Evolutionary conservation across 2,888 invertebrate species (phyloP), one percentile per base, ranked within the genome.

Genomic region (Pseudococcus longispinus): DNA sequence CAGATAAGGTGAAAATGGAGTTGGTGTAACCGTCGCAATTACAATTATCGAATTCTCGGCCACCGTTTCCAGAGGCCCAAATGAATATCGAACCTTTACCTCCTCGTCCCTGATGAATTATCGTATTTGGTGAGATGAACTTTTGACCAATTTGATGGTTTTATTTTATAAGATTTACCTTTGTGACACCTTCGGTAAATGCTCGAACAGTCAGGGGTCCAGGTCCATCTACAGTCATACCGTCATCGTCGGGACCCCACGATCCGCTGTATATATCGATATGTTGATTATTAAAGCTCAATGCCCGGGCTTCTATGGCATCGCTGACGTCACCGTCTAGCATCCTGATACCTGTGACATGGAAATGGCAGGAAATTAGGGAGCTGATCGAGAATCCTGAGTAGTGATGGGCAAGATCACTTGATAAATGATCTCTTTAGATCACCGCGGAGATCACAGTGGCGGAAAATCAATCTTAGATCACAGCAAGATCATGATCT

Each of bases 21-120:
- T 99, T 99, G 87, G 99, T 99, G 91, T 99, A 99, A 37, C 99
- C 99, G 91, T 99, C 99, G 91, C 99, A 99, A 91, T 99, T 99
- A 92, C 99, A 99, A 91, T 98, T 98, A 91, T 98, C 98, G 89
- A 96, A 94, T 90, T 98, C 97, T 77, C 97, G 93, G 0, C 99
- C 98, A 2, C 99, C 99, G 91, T 99, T 99, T 65, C 99, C 99
- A 0, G 98, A 98, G 0, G 99, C 99, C 99, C 99, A 99, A 1
- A 99, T 96, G 92, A 98, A 99, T 89, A 99, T 99, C 29, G 98
- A 98, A 15, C 98, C 98, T 91, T 96, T 96, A 44, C 98, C 98
- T 89, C 93, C 94, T 8, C 98, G 95, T 88, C 98, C 98, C 96
- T 86, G 51, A 91, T 26, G 32, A 46, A 83, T 51, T 55, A 13